A percentile compares a stretch with the other conserved stretches of the same genome.
phyloP scores from a whole-genome alignment of 92 coral and sea anemone genomes.

The Ricordea florida region DNA sequence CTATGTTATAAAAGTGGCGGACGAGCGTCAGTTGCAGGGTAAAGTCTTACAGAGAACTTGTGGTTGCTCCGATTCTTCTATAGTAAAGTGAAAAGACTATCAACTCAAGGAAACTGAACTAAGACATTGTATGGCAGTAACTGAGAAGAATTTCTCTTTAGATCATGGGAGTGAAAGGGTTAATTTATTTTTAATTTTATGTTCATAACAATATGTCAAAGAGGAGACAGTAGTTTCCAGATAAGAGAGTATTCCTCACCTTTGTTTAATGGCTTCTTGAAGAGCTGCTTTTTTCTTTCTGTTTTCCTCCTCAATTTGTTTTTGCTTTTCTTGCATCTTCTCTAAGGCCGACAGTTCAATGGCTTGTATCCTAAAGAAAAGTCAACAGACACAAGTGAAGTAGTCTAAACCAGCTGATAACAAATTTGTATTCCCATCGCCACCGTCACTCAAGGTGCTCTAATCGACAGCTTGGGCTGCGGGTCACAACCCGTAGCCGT shows the following conservation, averaged over 20 bases:
- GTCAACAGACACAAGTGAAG: background rate
- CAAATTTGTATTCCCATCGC: no score
- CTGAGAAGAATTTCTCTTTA: no score
- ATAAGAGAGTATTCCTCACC: no score
- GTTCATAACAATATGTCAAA: background rate
- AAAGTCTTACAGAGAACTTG: slow-evolving; percentile 60
- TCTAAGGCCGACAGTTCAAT: slow-evolving; percentile 83
- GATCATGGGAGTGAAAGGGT: no score
- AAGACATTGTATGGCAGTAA: no score
- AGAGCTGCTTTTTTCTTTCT: slow-evolving; percentile 85
- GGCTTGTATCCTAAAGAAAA: slow-evolving; percentile 72
- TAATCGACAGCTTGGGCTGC: no score
- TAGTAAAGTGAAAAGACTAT: slow-evolving; percentile 56
- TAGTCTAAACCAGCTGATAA: no score
- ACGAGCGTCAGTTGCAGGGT: no score
- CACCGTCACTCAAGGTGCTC: no score
- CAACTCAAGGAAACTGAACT: no score
- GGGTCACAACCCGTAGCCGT: no score
- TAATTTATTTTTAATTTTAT: background rate
- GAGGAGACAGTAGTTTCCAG: background rate
- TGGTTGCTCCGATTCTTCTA: slow-evolving; percentile 61
- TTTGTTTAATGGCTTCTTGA: slow-evolving; percentile 81
- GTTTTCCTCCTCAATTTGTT: slow-evolving; percentile 93
- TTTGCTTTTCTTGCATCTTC: slow-evolving; percentile 95
- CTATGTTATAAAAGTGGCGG: slow-evolving; percentile 23